phyloP scores from a whole-genome alignment of 1,140 invertebrate species.

The Sycophila sp. region DNA sequence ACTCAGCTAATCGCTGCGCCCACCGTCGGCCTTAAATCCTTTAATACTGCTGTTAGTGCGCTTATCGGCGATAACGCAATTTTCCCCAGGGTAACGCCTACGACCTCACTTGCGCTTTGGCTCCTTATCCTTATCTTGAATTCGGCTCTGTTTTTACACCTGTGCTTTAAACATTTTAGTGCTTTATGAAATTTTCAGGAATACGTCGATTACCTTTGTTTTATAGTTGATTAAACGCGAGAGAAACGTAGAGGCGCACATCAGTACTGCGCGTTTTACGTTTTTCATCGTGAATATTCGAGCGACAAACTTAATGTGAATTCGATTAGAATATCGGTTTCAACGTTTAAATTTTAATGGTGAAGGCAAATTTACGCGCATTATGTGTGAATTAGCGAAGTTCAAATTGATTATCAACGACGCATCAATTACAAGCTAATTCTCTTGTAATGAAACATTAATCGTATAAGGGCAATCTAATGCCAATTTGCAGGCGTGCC shows the following conservation, averaged over 20 bases:
- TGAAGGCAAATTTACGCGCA: not conserved
- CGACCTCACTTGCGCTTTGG: not conserved
- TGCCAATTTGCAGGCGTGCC: not conserved
- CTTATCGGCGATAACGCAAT: slow-evolving; percentile 17
- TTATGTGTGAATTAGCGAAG: not conserved
- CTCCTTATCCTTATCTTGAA: too few relatives aligned
- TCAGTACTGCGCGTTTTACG: too few relatives aligned
- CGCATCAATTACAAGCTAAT: slow-evolving; percentile 7
- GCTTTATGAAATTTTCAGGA: too few relatives aligned
- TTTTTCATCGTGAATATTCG: too few relatives aligned
- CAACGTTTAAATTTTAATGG: not conserved
- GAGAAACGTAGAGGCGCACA: too few relatives aligned
- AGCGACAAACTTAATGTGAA: too few relatives aligned
- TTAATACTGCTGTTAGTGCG: not conserved
- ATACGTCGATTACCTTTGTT: too few relatives aligned
- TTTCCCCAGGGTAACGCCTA: not conserved
- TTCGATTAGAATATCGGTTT: not conserved
- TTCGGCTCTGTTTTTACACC: too few relatives aligned
- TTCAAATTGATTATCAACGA: slow-evolving; percentile 6
- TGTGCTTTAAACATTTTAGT: too few relatives aligned
- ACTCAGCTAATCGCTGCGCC: not conserved
- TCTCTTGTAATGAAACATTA: not conserved
- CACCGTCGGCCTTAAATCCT: not conserved
- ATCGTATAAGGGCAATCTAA: not conserved
- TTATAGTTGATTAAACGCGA: too few relatives aligned